These are phyloP conservation scores for Uromys caudimaculatus DNA, from an alignment of 2,797 vertebrate species.

Conservation along the genomic window DNA sequence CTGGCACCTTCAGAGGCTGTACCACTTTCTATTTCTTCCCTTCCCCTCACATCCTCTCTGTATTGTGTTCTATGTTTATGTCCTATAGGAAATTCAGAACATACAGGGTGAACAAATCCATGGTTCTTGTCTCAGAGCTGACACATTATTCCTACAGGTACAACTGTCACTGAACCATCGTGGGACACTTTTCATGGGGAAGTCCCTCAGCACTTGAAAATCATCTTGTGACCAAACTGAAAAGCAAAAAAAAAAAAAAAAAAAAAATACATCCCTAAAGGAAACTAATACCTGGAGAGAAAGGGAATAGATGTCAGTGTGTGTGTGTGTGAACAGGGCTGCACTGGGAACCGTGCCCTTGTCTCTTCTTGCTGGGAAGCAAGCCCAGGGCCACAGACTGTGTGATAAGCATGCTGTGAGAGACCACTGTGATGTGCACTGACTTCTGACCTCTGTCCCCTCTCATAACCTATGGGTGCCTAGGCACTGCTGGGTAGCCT, in stretches of 20 bases:
- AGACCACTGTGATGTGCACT: not conserved
- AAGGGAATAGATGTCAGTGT: not conserved
- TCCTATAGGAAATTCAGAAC: not conserved
- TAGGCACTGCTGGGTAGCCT: not conserved
- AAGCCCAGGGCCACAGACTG: not conserved
- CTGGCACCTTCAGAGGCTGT: not conserved
- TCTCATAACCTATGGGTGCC: not conserved
- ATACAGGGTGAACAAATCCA: not conserved
- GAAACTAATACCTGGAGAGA: not conserved
- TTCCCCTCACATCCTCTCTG: not conserved
- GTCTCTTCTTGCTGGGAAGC: not conserved
- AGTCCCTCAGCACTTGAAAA: not conserved
- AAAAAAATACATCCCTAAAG: not conserved
- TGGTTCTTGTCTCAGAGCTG: not conserved
- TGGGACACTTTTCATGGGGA: not conserved
- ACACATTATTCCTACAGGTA: not conserved
- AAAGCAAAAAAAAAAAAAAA: not conserved
- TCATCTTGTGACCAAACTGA: not conserved
- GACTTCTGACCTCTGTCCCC: not conserved
- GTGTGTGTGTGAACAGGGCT: not conserved
- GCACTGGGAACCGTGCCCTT: accelerated
- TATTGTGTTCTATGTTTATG: not conserved
- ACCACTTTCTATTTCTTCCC: not conserved
- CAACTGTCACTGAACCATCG: not conserved
- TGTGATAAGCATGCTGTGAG: not conserved